These are phyloP conservation scores for Entomobrya multifasciata DNA, from an alignment of 2,888 invertebrate genomes.

Conservation along the genomic window DNA sequence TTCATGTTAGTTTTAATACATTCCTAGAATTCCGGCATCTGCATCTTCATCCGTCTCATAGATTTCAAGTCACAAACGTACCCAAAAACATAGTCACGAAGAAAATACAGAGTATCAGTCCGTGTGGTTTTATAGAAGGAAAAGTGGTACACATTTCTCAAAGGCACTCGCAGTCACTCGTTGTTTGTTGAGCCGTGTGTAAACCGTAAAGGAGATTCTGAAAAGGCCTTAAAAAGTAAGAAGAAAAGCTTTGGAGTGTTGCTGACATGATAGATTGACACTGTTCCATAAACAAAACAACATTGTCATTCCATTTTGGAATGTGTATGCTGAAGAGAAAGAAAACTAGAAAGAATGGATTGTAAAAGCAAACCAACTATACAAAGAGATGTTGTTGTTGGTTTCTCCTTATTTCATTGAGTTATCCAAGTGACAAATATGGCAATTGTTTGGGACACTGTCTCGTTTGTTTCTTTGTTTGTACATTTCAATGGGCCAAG, in stretches of 20 bases:
- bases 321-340: not conserved
- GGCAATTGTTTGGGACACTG: slow-evolving; percentile 31
- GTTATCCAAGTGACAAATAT: slow-evolving; percentile 43
- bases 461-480: slow-evolving; percentile 2
- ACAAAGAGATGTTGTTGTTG: not conserved
- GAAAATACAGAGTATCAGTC: slow-evolving; percentile 11
- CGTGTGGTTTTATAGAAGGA: slow-evolving; percentile 16
- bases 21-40: not conserved
- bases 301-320: slow-evolving; percentile 12
- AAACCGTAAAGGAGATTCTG: not conserved
- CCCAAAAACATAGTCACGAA: not conserved
- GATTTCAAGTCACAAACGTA: not conserved
- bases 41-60: slow-evolving; percentile 7
- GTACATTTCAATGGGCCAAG: slow-evolving; percentile 21
- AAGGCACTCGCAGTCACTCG: slow-evolving; percentile 3
- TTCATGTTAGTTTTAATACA: slow-evolving; percentile 19
- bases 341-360: no score
- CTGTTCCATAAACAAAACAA: slow-evolving; percentile 20
- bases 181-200: slow-evolving; percentile 40
- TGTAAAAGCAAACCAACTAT: no score
- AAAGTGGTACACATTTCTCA: not conserved
- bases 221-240: not conserved
- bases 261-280: slow-evolving; percentile 53
- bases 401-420: slow-evolving; percentile 13
- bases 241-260: slow-evolving; percentile 24